Evolutionary conservation across 2,797 vertebrate genomes (phyloP), one percentile per base, ranked within the genome.

Genomic region (Telmatherina bonti): DNA sequence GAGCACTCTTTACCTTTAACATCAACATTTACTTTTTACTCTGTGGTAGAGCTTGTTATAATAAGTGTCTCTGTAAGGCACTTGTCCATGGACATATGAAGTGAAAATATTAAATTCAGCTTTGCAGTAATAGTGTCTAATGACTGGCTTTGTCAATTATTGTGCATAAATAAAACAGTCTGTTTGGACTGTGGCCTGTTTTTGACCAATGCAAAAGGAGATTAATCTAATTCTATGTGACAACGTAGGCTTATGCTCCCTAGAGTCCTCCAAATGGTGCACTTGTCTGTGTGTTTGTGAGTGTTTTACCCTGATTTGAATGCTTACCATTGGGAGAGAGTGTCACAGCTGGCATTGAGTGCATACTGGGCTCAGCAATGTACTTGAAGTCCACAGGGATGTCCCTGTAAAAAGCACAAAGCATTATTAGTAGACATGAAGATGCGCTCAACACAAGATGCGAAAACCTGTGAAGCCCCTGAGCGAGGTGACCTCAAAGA

Each of bases 321-420:
- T 51, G 94, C 96, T 93, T 86, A 99, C 97, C 97, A 51, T 99
- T 99, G 82, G 98, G 97, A 82, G 98, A 99, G 70, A 99, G 94
- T 12, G 97, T 99, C 87, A 99, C 97, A 3, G 97, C 97, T 69
- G 97, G 98, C 98, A 99, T 99, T 0, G 98, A 99, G 89, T 99
- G 97, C 98, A 99, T 99, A 70, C 98, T 99, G 86, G 98, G 98
- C 90, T 99, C 98, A 7, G 98, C 98, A 51, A 99, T 99, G 87
- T 99, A 99, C 83, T 99, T 99, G 89, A 99, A 99, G 93, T 99
- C 98, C 91, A 99, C 98, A 55, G 97, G 97, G 92, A 99, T 99
- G 89, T 99, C 98, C 98, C 98, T 99, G 90, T 73, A 94, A 85
- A 90, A 88, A 20, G 51, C 45, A 81, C 38, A 82, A 20, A 79